phyloP scores from a whole-genome alignment of 2,888 invertebrate species.

The Hoplodrina blanda region DNA sequence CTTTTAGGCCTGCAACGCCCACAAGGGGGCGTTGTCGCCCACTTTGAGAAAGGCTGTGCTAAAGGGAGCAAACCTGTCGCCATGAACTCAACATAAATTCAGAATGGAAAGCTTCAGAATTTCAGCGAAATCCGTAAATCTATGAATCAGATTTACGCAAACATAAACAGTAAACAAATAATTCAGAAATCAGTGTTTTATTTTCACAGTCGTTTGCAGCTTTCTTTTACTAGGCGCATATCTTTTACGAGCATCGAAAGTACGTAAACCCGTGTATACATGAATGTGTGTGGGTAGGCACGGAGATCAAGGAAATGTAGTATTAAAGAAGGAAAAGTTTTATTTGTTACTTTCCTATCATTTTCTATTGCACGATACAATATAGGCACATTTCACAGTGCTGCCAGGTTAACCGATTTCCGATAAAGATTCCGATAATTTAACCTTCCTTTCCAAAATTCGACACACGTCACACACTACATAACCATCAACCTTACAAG shows the following conservation, averaged over 20 bases:
- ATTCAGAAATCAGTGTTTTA: conserved; percentile 26
- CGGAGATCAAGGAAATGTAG: not conserved
- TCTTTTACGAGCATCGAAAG: conserved; percentile 36
- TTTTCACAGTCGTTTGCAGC: conserved; percentile 23
- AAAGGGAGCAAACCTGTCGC: not conserved
- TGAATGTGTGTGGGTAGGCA: not conserved
- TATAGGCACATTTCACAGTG: too few species aligned
- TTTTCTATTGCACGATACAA: too few species aligned
- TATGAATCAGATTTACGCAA: conserved; percentile 10
- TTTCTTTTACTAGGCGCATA: conserved; percentile 28
- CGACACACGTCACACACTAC: too few species aligned
- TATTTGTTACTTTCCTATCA: too few species aligned
- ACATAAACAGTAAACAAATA: conserved; percentile 28
- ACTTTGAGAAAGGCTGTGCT: too few species aligned
- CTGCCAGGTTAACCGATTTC: too few species aligned
- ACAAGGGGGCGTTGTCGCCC: too few species aligned
- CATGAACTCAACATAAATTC: not conserved
- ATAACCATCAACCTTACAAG: too few species aligned
- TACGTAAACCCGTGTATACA: not conserved
- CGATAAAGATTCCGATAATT: too few species aligned
- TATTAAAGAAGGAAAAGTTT: not conserved
- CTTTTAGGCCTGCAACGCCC: too few species aligned
- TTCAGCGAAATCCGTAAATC: not conserved
- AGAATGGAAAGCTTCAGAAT: not conserved
- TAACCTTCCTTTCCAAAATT: too few species aligned